phyloP scores from a whole-genome alignment of 2,113 vertebrate species.

The Meriones unguiculatus region DNA sequence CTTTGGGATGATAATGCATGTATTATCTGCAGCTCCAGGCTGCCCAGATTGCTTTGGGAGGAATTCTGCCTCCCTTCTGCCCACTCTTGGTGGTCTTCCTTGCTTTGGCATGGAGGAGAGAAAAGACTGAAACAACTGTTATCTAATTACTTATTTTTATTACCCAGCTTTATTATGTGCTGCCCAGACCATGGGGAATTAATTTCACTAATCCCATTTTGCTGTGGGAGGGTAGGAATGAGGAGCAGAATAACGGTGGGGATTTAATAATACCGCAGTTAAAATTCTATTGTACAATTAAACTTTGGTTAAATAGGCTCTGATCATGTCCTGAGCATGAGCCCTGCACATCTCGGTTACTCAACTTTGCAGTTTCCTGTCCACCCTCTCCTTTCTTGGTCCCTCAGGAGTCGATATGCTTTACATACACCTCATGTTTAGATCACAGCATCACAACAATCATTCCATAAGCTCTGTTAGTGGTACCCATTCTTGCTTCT shows the following conservation, averaged over 20 bases:
- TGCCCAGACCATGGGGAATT: neutral
- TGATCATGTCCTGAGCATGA: too few species aligned
- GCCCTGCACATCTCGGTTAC: too few species aligned
- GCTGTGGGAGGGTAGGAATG: too few species aligned
- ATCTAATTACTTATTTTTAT: neutral
- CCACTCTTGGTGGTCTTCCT: neutral
- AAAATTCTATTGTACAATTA: neutral
- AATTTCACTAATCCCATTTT: neutral
- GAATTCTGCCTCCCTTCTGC: neutral
- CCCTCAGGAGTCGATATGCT: fast-evolving
- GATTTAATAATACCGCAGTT: neutral
- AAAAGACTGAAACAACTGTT: neutral
- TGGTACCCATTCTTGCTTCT: neutral
- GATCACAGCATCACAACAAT: too few species aligned
- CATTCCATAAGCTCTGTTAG: fast-evolving
- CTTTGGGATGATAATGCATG: neutral
- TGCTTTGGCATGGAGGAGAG: neutral
- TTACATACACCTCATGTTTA: fast-evolving
- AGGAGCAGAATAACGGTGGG: neutral
- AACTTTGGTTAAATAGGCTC: neutral
- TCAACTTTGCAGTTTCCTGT: too few species aligned
- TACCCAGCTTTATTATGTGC: neutral
- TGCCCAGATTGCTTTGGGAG: neutral
- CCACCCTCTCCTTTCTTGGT: neutral
- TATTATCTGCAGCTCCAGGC: neutral